Conservation (phyloP, 2,113 vertebrate genomes). For the Chroicocephalus ridibundus region DNA sequence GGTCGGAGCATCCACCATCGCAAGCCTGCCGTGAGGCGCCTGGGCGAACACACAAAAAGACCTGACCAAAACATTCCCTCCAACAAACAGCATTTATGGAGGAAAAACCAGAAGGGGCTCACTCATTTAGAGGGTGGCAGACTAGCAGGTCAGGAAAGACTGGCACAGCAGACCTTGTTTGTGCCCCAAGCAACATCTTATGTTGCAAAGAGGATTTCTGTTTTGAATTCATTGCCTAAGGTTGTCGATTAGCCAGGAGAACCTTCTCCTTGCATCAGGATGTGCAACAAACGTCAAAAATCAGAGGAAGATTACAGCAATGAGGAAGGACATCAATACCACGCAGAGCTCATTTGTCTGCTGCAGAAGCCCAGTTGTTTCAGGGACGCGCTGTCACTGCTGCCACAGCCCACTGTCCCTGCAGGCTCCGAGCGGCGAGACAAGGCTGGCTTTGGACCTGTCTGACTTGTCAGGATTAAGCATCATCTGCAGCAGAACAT, state of each 20-base stretch:
- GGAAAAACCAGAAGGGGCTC: not conserved
- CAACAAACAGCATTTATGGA: not conserved
- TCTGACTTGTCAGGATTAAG: not conserved
- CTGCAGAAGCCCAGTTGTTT: constrained; percentile 46
- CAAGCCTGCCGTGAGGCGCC: not conserved
- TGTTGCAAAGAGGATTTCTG: not conserved
- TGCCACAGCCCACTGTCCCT: constrained; percentile 4
- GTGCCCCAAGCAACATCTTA: not conserved
- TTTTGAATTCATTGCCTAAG: constrained; percentile 33
- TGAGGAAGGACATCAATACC: constrained; percentile 47
- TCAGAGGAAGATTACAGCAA: constrained; percentile 62
- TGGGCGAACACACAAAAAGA: not conserved
- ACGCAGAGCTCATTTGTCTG: constrained; percentile 51
- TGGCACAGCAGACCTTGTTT: not conserved
- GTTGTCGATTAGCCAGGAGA: constrained; percentile 58
- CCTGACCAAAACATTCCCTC: not conserved
- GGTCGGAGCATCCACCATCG: not conserved
- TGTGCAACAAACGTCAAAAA: constrained; percentile 57
- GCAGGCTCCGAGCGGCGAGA: not conserved
- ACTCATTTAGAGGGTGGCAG: not conserved
- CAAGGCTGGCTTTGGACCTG: constrained; percentile 6
- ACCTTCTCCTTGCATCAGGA: constrained; percentile 67
- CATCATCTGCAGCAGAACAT: not conserved
- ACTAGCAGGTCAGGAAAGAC: constrained; percentile 3
- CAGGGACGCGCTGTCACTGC: not conserved